phyloP scores from a whole-genome alignment of 2,797 vertebrate species.

The Distichodus sexfasciatus region DNA sequence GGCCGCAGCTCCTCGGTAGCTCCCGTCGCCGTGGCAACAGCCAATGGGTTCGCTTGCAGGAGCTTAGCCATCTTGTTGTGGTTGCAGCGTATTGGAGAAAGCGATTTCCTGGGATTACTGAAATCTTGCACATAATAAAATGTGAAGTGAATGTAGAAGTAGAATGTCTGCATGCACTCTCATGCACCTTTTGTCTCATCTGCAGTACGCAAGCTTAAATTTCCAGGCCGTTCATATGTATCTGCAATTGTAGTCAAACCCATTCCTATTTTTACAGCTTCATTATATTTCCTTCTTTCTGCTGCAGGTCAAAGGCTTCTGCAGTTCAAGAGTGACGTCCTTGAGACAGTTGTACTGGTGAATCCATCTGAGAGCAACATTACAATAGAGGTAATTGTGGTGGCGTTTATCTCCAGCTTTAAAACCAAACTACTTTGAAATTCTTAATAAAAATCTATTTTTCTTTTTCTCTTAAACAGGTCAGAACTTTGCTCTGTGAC shows the following conservation, averaged over 20 bases:
- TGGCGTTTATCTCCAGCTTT: neutral
- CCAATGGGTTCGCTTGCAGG: conserved; percentile 56
- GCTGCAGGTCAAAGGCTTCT: conserved; percentile 87
- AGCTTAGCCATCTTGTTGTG: conserved; percentile 53
- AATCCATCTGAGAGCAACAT: conserved; percentile 85
- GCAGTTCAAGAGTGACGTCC: conserved; percentile 84
- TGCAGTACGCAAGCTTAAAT: too few relatives aligned
- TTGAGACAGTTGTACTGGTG: conserved; percentile 89
- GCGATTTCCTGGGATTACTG: conserved; percentile 26
- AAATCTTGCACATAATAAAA: conserved; percentile 9
- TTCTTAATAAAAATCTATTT: neutral
- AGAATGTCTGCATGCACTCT: neutral
- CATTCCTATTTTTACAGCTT: neutral
- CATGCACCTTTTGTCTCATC: too few relatives aligned
- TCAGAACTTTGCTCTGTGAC: conserved; percentile 81
- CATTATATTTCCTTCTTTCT: neutral
- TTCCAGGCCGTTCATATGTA: too few relatives aligned
- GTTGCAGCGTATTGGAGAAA: conserved; percentile 46
- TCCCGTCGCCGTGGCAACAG: conserved; percentile 73
- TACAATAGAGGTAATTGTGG: conserved; percentile 79
- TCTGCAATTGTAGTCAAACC: too few relatives aligned
- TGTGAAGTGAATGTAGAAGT: neutral
- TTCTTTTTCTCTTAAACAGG: conserved; percentile 63
- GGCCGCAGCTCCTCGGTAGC: conserved; percentile 56
- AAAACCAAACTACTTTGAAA: neutral